Evolutionary conservation across 2,888 invertebrate genomes (phyloP).

Genomic region (Patella caerulea): DNA sequence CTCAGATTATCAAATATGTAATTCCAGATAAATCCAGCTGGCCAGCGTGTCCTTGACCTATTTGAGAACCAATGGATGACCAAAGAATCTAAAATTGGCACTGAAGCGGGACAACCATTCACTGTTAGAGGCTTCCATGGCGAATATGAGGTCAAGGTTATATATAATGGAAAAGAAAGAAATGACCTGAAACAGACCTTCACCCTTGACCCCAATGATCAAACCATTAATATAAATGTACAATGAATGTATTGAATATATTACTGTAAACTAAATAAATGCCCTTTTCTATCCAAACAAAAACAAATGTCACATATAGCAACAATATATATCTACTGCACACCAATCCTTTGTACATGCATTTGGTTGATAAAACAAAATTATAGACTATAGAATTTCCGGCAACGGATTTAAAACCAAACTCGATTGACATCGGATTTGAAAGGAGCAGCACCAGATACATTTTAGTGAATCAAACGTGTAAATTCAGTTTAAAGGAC

Average conservation of each 20-base stretch:
- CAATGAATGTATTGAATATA: not conserved
- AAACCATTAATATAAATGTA: not conserved
- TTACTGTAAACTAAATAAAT: too few species aligned
- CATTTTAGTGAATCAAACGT: too few species aligned
- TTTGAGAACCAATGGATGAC: conserved; percentile 28
- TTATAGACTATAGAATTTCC: too few species aligned
- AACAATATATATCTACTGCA: too few species aligned
- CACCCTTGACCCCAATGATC: conserved; percentile 6
- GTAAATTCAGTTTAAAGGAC: too few species aligned
- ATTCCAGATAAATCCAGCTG: conserved; percentile 32
- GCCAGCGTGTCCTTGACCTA: conserved; percentile 25
- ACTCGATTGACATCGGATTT: too few species aligned
- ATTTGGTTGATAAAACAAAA: too few species aligned
- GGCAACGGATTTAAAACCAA: too few species aligned
- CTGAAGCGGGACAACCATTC: conserved; percentile 19
- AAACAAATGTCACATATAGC: too few species aligned
- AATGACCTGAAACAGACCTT: conserved; percentile 15
- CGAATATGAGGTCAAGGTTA: conserved; percentile 30
- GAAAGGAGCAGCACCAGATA: too few species aligned
- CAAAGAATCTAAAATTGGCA: conserved; percentile 8
- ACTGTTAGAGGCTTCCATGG: conserved; percentile 28
- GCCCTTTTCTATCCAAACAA: too few species aligned
- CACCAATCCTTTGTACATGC: too few species aligned
- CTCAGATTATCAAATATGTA: not conserved
- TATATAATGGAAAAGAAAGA: conserved; percentile 22